Base-by-base conservation (phyloP, 2,797 vertebrate genomes). In the Urocyon cinereoargenteus region DNA sequence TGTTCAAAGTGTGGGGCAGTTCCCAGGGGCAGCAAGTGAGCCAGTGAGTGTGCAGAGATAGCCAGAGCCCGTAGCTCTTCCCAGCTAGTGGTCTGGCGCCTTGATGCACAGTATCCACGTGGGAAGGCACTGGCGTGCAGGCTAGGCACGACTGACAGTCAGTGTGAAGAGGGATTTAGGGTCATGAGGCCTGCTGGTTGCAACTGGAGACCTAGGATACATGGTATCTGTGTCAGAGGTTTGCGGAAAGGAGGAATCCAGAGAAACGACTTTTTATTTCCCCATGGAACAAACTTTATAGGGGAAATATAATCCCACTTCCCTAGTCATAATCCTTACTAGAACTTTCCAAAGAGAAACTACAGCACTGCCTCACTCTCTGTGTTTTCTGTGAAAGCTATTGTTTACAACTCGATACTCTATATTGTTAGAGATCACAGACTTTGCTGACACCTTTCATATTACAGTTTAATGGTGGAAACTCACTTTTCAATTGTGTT, bases 401-500 rank as follows among this genome's bases (percentile, higher is more conserved):
- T 3, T 95, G 57, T 77, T 97, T 90, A 82, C 57, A 96, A 19
- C n/a, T n/a, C 49, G 26, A n/a, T 51, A 8, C 19, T 86, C 12
- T n/a, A 0, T 51, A 22, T 19, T 72, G 31, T 31, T 61, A 21
- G 61, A 96, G 51, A 82, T 88, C 86, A 53, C 34, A 57, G 61
- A 45, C 55, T 53, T 78, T 34, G 5, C 15, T 78, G 61, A 85
- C 68, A 91, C 3, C 11, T 89, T 86, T 86, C 24, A 26, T 53
- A 28, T 87, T 75, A 84, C 15, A 86, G 36, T 73, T 90, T 86
- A 77, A 75, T 34, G 62, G 75, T 40, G 34, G 5, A 51, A 57
- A 73, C 51, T 89, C 72, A 78, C 61, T 84, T 84, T 96, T 96
- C 89, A 94, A 77, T 36, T 96, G 53, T 87, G 34, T 45, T 95